Base-by-base conservation (phyloP, 2,797 vertebrate genomes). In the Molossus alvarezi region DNA sequence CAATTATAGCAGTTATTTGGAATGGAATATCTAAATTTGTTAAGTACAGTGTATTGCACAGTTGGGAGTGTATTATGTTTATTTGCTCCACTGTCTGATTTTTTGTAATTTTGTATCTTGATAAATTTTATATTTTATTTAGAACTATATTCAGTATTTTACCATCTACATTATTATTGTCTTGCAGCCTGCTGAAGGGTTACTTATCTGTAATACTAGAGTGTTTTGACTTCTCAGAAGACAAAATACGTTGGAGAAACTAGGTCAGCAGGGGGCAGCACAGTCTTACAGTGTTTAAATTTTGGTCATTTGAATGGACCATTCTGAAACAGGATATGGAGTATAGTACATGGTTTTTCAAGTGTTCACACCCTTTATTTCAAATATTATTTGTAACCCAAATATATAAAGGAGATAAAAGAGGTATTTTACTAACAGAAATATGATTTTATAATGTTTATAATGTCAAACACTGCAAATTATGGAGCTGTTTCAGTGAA, bases 251-350 rank as follows among this genome's bases (percentile, higher is more conserved):
- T 72, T 92, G 29, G 81, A 91, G 80, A 97, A 93, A 94, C 81
- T 80, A 45, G 71, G 64, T 94, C 97, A 80, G 95, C 92, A 98
- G 97, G 88, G 96, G 97, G 97, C 97, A 97, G 97, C 97, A 98
- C 73, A 67, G 9, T 87, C 96, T 97, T 82, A 91, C 27, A 73
- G 10, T 93, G 65, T 79, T 90, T 75, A 60, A 90, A 90, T 85
- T 94, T n/a, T 94, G 96, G 89, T 87, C 71, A 57, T 89, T 87
- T 62, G 65, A 84, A 82, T 88, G 91, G 95, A 82, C 92, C 84
- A 15, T 85, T 96, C 18, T 95, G 53, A 80, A 96, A 84, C 55
- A 64, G 33, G 11, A 51, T 45, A 13, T 27, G 25, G 45, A 87
- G 48, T n/a, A 3, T n/a, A 37, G 48, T 71, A 14, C 33, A 1